Evolutionary conservation across 2,888 invertebrate species (phyloP), one percentile per base, ranked within the genome.

Genomic region (Rhabditophanes sp.): DNA sequence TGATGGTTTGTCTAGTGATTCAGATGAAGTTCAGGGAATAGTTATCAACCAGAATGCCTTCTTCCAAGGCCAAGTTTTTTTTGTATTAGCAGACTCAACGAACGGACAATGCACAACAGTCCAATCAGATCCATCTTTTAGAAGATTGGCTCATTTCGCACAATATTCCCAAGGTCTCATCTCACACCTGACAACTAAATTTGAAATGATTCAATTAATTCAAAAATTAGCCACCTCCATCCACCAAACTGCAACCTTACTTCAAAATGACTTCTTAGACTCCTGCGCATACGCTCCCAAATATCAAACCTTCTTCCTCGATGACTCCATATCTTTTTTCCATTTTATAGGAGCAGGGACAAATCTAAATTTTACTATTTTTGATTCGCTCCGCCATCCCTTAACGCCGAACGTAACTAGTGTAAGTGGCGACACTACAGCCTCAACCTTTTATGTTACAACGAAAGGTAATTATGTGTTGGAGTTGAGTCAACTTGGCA

Each of bases 181-280:
- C 9, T 11, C 9, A 11, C 30, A 30, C 22, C 38, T 38, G 15
- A 37, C 43, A 8, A 17, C 38, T 4, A 43, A n/a, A n/a, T n/a
- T n/a, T n/a, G n/a, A n/a, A n/a, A 7, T 30, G 9, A 7, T 14
- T 4, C 2, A 7, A 2, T 3, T 2, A 15, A 35, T 37, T 7
- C 33, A 32, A 20, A 18, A 15, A 6, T 22, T 49, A 11, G 41
- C 39, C 15, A 32, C 31, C 12, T 33, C 39, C 23, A 17, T 42
- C 5, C 40, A 35, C 38, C 33, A 34, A 14, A 31, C 35, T 5
- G 37, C 36, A 27, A 34, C 38, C 8, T 37, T 50, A 19, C 16
- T 44, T 19, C 39, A 41, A 20, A 50, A 53, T 31, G 53, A 53
- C 25, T 33, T 54, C n/a, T 40, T 50, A 12, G 53, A 53, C 15